A percentile compares a stretch with the other conserved stretches of the same genome.
phyloP scores from a whole-genome alignment of 53 echinoderm and acorn worm genomes.

The Zoroaster sp. region DNA sequence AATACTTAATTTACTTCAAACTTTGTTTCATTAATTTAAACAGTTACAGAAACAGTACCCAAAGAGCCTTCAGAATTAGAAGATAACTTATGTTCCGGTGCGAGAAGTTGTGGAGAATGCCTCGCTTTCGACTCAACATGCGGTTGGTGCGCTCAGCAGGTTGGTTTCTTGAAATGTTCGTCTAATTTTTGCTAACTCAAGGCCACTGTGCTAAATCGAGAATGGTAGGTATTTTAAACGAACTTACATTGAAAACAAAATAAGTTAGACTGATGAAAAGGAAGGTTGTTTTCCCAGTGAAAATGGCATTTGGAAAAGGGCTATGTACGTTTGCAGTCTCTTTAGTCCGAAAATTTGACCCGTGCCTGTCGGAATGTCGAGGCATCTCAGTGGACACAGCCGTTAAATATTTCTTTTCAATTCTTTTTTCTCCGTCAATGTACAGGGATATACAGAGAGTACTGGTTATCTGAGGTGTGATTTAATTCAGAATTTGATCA shows the following conservation, averaged over 20 bases:
- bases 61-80: background rate
- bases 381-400: background rate
- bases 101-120: constrained; percentile 85
- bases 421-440: background rate
- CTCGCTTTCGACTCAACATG: constrained; percentile 66
- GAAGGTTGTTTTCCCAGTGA: too few species aligned
- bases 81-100: constrained; percentile 20
- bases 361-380: background rate
- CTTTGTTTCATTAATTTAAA: background rate
- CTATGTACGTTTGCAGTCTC: too few species aligned
- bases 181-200: too few species aligned
- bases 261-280: too few species aligned
- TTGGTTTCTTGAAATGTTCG: background rate
- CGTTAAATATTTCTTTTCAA: background rate
- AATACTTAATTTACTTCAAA: background rate
- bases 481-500: background rate
- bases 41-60: background rate
- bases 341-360: too few species aligned
- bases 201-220: too few species aligned
- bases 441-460: background rate
- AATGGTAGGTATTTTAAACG: too few species aligned
- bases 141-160: constrained; percentile 84
- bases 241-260: too few species aligned
- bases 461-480: constrained; percentile 5
- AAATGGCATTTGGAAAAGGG: too few species aligned